Conservation (phyloP, 35 echinoderm and acorn worm genomes). For the Lytechinus pictus region DNA sequence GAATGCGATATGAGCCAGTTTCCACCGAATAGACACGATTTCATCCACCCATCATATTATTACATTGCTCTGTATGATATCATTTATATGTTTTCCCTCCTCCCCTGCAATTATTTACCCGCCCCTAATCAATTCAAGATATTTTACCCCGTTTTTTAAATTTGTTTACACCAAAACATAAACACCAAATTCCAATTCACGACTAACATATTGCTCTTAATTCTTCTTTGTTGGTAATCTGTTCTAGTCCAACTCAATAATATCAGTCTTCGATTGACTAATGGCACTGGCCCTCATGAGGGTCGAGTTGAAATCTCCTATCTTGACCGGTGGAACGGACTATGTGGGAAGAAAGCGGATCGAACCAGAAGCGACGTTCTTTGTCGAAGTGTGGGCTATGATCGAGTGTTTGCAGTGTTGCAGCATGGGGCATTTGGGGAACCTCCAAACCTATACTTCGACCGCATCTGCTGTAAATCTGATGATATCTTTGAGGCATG, state of each 20-base stretch:
- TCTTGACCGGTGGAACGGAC: background rate
- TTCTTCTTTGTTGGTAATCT: too few relatives aligned
- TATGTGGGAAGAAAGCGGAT: background rate
- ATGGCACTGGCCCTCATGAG: background rate
- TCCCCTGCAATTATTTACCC: too few relatives aligned
- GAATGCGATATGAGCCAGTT: too few relatives aligned
- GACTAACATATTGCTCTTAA: too few relatives aligned
- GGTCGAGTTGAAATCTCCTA: background rate
- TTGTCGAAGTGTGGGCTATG: constrained; percentile 23
- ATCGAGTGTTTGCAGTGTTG: background rate
- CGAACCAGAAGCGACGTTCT: background rate
- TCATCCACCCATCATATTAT: too few relatives aligned
- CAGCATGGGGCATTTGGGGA: background rate
- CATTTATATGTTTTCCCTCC: too few relatives aligned
- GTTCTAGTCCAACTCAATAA: background rate
- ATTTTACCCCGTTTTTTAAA: too few relatives aligned
- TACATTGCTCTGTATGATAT: too few relatives aligned
- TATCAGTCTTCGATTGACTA: background rate
- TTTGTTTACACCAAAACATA: too few relatives aligned
- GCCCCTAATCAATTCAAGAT: too few relatives aligned
- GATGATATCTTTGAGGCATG: background rate
- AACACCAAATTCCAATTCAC: too few relatives aligned
- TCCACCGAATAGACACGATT: too few relatives aligned
- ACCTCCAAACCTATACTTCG: background rate
- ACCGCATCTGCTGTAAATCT: background rate